Conservation (phyloP, 1,140 invertebrate species). For the Philopotamus ludificatus region DNA sequence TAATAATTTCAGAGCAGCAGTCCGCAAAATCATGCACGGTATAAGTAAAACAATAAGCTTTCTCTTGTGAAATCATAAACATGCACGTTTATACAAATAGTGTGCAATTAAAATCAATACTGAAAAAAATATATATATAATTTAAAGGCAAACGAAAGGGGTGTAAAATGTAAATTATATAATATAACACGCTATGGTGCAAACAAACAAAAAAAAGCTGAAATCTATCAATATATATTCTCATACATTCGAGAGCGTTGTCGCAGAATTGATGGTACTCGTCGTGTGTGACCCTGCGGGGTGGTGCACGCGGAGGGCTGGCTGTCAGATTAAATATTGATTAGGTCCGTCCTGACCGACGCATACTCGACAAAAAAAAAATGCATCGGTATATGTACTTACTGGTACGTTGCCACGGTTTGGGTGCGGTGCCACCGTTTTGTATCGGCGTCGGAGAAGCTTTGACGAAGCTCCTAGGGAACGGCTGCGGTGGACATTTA, state of each 20-base stretch:
- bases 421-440: slow-evolving; percentile 50
- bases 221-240: slow-evolving; percentile 12
- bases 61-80: neutral
- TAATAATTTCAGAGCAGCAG: neutral
- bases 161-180: neutral
- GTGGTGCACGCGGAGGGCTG: slow-evolving; percentile 51
- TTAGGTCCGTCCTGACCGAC: neutral
- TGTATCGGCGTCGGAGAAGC: slow-evolving; percentile 45
- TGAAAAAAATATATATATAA: neutral
- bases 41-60: neutral
- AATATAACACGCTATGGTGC: neutral
- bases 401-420: slow-evolving; percentile 64
- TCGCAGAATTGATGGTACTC: slow-evolving; percentile 77
- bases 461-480: slow-evolving; percentile 47
- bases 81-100: slow-evolving; percentile 13
- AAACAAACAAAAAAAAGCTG: slow-evolving; percentile 2
- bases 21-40: neutral
- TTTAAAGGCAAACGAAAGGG: slow-evolving; percentile 12
- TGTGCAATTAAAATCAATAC: neutral
- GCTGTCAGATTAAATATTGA: slow-evolving; percentile 38
- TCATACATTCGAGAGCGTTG: slow-evolving; percentile 73
- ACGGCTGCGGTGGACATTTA: slow-evolving; percentile 49
- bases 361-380: neutral
- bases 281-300: slow-evolving; percentile 61
- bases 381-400: slow-evolving; percentile 31